Evolutionary conservation across 1,140 invertebrate genomes (phyloP).

Genomic region (Helicoverpa zea): DNA sequence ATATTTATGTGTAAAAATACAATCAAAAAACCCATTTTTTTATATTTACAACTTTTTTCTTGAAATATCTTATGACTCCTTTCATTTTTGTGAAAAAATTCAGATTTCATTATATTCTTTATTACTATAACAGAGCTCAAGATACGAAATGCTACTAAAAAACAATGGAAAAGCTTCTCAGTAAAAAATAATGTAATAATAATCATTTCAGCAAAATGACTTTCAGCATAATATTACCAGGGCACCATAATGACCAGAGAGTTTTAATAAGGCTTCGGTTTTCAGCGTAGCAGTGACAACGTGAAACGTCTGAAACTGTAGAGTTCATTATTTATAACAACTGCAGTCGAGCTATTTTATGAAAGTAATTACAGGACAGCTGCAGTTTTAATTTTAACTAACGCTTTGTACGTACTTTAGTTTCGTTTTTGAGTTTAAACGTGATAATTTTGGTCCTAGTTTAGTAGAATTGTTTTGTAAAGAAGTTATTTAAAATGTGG

Average conservation of each 20-base stretch:
- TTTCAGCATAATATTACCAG: background rate
- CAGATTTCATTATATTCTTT: background rate
- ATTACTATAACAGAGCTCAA: background rate
- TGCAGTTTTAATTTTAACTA: background rate
- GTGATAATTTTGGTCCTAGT: too few species aligned
- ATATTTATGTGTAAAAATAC: too few species aligned
- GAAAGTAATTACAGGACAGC: background rate
- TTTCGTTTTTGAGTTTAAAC: background rate
- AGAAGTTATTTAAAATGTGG: too few species aligned
- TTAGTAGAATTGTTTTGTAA: too few species aligned
- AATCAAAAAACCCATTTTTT: too few species aligned
- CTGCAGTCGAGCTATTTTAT: background rate
- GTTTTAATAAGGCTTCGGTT: conserved; percentile 10
- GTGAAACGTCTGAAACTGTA: background rate
- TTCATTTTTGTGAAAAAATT: background rate
- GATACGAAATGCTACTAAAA: too few species aligned
- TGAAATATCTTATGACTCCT: background rate
- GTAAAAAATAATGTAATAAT: background rate
- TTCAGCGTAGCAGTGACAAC: background rate
- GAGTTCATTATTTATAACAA: conserved; percentile 7
- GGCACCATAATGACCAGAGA: background rate
- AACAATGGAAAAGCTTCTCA: too few species aligned
- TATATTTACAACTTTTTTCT: too few species aligned
- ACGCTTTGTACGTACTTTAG: background rate
- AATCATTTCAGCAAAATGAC: background rate